Evolutionary conservation across 2,113 vertebrate species (phyloP).

Genomic region (Chionomys nivalis): DNA sequence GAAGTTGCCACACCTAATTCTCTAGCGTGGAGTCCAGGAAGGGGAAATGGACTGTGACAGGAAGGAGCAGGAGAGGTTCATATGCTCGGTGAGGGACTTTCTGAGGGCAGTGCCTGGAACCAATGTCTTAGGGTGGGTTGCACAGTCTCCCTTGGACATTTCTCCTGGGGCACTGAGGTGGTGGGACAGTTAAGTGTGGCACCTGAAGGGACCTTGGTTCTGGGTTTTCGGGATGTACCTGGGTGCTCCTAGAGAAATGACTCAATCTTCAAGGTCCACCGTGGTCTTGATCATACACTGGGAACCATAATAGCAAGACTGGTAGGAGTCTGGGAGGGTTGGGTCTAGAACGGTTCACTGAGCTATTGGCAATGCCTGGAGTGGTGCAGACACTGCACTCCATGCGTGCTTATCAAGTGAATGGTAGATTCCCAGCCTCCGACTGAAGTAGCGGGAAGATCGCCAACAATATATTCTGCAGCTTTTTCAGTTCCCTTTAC

Average conservation of each 20-base stretch:
- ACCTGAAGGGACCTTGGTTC: background rate
- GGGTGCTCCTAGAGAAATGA: background rate
- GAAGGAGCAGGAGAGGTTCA: slow-evolving; percentile 23
- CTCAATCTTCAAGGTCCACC: background rate
- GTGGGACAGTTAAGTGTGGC: background rate
- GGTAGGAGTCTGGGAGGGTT: background rate
- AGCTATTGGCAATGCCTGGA: background rate
- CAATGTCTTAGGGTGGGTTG: background rate
- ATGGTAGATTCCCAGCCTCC: background rate
- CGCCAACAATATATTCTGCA: background rate
- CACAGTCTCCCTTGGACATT: background rate
- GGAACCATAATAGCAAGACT: background rate
- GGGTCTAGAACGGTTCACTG: background rate
- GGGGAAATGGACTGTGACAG: slow-evolving; percentile 49
- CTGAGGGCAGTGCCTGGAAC: slow-evolving; percentile 40
- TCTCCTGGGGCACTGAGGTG: background rate
- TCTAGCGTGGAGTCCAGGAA: background rate
- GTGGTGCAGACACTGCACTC: background rate
- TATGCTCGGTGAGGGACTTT: slow-evolving; percentile 47
- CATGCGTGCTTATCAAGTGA: background rate
- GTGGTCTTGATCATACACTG: background rate
- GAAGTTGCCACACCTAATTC: slow-evolving; percentile 13
- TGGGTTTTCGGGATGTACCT: background rate
- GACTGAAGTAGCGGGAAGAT: background rate
- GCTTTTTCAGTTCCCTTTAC: background rate